Percentiles rank a stretch among this genome's conserved stretches.
Evolutionary conservation across 2,113 vertebrate genomes (phyloP).

Genomic region (Rhagologus leucostigma): DNA sequence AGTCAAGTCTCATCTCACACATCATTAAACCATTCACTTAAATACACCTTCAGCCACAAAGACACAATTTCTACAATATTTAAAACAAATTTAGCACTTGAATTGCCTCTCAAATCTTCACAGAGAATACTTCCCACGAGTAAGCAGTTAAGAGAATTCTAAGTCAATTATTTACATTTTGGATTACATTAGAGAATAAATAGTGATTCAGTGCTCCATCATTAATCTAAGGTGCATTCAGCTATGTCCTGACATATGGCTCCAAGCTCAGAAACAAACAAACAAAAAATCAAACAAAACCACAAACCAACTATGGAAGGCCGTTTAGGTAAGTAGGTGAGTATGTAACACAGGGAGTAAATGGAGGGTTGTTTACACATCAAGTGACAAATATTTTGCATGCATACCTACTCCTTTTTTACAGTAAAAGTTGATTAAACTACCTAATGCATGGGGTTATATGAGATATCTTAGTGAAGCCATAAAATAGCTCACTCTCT

Average conservation of each 20-base stretch:
- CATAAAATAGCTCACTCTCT: background rate
- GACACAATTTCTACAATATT: background rate
- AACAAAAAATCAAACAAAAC: background rate
- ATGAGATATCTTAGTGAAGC: background rate
- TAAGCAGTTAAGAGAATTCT: background rate
- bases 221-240: background rate
- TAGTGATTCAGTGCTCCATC: background rate
- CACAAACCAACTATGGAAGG: background rate
- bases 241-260: background rate
- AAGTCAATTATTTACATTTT: background rate
- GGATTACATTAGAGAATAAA: background rate
- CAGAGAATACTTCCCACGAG: background rate
- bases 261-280: background rate
- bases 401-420: background rate
- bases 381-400: background rate
- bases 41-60: background rate
- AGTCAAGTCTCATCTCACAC: background rate
- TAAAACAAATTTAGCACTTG: background rate
- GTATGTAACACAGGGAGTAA: background rate
- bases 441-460: background rate
- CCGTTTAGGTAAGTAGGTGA: background rate
- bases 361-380: background rate
- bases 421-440: background rate
- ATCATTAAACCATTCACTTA: background rate
- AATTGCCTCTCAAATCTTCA: background rate